A percentile compares a stretch with the other conserved stretches of the same genome.
Evolutionary conservation across 1,140 invertebrate genomes (phyloP).

Genomic region (Acyrthosiphon pisum): DNA sequence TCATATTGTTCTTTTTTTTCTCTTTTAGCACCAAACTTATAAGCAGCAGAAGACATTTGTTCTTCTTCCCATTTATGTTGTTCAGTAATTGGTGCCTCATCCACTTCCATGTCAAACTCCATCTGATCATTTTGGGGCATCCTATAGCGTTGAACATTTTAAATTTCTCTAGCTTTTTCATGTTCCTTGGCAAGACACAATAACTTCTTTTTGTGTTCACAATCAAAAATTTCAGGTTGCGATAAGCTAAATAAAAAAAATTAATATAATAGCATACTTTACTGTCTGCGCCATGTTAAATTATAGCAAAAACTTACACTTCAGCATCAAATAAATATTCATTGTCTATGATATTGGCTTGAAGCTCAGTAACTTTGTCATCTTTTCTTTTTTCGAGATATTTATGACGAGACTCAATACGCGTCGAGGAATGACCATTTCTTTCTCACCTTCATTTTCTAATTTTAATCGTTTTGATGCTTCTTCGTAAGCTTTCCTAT

Average conservation of each 20-base stretch:
- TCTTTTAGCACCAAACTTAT: conserved; percentile 93
- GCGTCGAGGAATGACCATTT: conserved; percentile 86
- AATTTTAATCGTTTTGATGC: conserved; percentile 90
- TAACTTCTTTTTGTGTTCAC: conserved; percentile 91
- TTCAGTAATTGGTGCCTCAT: conserved; percentile 88
- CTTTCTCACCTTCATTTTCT: conserved; percentile 78
- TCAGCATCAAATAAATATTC: conserved; percentile 92
- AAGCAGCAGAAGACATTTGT: conserved; percentile 90
- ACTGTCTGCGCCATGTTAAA: not conserved
- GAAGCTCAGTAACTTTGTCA: conserved; percentile 95
- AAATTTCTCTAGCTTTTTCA: conserved; percentile 89
- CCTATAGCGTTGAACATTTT: conserved; percentile 90
- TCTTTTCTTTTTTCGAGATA: conserved; percentile 96
- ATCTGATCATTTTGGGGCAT: conserved; percentile 86
- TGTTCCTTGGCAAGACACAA: conserved; percentile 93
- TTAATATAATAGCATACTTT: not conserved
- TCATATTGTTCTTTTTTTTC: conserved; percentile 81
- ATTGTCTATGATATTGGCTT: conserved; percentile 95
- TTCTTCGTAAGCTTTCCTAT: conserved; percentile 85
- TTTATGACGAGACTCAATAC: conserved; percentile 89
- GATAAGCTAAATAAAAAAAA: conserved; percentile 74
- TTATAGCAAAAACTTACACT: conserved; percentile 69
- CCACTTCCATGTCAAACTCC: conserved; percentile 86
- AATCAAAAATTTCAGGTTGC: conserved; percentile 80
- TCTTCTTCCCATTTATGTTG: conserved; percentile 99